These are phyloP conservation scores for Pleuronectes platessa DNA, from an alignment of 2,113 vertebrate genomes.

Conservation along the genomic window DNA sequence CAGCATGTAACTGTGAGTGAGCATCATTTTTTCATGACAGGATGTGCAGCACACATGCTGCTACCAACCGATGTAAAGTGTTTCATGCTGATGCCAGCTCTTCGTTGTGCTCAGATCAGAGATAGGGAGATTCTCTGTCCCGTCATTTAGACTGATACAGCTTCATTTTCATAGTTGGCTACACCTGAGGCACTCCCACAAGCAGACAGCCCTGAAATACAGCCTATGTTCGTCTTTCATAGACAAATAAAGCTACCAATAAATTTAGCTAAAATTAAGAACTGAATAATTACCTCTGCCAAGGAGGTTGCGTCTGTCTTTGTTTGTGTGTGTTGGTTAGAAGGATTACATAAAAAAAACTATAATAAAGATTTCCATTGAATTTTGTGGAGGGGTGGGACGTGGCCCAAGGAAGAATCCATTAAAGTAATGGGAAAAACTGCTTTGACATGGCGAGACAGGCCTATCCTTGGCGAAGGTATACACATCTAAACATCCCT, in stretches of 20 bases:
- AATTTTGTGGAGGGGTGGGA: no score
- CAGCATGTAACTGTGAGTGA: constrained; percentile 1
- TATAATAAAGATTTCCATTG: no score
- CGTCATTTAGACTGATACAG: constrained; percentile 6
- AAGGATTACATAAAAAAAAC: not conserved
- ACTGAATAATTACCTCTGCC: no score
- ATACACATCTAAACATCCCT: no score
- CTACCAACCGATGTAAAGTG: not conserved
- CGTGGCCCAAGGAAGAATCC: no score
- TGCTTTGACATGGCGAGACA: no score
- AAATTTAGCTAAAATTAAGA: not conserved
- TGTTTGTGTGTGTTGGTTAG: not conserved
- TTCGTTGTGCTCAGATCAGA: constrained; percentile 30
- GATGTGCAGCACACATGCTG: constrained; percentile 29
- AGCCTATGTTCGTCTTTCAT: no score
- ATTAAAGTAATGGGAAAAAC: no score
- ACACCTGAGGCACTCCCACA: constrained; percentile 56
- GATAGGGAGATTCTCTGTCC: not conserved
- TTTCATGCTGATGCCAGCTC: constrained; percentile 11
- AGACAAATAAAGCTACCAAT: no score
- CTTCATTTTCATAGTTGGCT: constrained; percentile 42
- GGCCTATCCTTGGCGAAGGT: no score
- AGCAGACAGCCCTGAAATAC: constrained; percentile 39
- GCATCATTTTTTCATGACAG: constrained; percentile 29
- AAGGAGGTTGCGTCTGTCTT: no score